These are phyloP conservation scores for Hydrozoanthus tunicans DNA, from an alignment of 64 coral and sea anemone species.

Conservation along the genomic window DNA sequence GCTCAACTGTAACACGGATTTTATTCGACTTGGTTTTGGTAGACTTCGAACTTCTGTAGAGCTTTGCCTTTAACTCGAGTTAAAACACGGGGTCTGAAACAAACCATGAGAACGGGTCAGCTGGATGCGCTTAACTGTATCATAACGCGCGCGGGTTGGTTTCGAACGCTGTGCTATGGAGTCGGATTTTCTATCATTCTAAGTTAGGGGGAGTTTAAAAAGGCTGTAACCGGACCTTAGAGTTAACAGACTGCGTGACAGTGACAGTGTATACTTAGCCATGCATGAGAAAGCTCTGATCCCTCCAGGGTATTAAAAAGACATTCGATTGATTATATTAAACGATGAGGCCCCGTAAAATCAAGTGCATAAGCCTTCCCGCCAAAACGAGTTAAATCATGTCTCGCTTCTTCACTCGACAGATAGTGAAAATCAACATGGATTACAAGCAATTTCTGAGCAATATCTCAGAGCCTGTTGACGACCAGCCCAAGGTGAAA, in stretches of 20 bases:
- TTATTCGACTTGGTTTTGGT: too few relatives aligned
- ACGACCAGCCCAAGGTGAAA: neutral
- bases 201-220: neutral
- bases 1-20: too few relatives aligned
- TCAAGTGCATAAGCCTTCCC: conserved; percentile 43
- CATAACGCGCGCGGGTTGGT: too few relatives aligned
- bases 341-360: conserved; percentile 9
- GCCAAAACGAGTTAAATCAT: conserved; percentile 27
- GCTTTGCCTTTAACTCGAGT: too few relatives aligned
- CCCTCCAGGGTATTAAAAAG: conserved; percentile 32
- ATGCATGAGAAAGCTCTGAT: conserved; percentile 5
- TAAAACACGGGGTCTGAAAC: too few relatives aligned
- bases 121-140: too few relatives aligned
- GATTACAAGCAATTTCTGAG: conserved; percentile 46
- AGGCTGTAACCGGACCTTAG: neutral
- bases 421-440: conserved; percentile 57
- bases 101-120: too few relatives aligned
- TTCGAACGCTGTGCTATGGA: too few relatives aligned
- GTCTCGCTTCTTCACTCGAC: conserved; percentile 17
- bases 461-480: conserved; percentile 40
- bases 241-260: conserved; percentile 28
- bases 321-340: conserved; percentile 5
- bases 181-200: neutral
- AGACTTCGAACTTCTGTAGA: too few relatives aligned
- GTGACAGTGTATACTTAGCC: neutral